Evolutionary conservation across 1,140 invertebrate genomes (phyloP), one percentile per base, ranked within the genome.

Genomic region (Battus philenor): DNA sequence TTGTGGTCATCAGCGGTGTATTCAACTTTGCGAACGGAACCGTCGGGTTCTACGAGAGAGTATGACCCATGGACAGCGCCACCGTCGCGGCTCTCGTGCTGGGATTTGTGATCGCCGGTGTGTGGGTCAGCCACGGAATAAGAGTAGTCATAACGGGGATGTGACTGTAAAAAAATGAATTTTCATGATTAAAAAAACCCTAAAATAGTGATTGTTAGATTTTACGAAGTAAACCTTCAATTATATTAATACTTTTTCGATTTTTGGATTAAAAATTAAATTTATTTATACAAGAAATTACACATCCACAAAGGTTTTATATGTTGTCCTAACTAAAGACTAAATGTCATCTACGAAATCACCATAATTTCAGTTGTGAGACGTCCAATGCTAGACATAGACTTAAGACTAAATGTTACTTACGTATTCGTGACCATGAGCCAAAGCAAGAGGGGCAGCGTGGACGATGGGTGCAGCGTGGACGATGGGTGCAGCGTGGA

Each of bases 1-100:
- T 86, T 69, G 66, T 87, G 77, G 59, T 85, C 81, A 48, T 87
- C 87, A 58, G 87, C 87, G 58, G 81, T 86, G 78, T 88, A 88
- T 24, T 86, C 76, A 48, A 87, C 87, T 54, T 81, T 88, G 59
- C 87, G 85, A n/a, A 86, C 71, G 46, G 86, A 86, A 57, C 87
- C 87, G 55, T 88, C 87, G 20, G 87, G 80, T 47, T 87, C 80
- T 4, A 87, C 78, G 5, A 87, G 76, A 39, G 86, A 86, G 77
- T 87, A 88, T 61, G 74, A 66, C 38, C 79, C 80, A 30, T 87
- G 82, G 6, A 87, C 85, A 31, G 78, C 68, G 44, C 78, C 84
- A 59, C 80, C 80, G 53, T 84, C 77, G 53, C 80, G 77, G 72
- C 61, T 69, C 67, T 84, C 80, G 58, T 84, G 80, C 58, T 84